phyloP scores from a whole-genome alignment of 2,797 vertebrate genomes.

The Sebastes iracundus region DNA sequence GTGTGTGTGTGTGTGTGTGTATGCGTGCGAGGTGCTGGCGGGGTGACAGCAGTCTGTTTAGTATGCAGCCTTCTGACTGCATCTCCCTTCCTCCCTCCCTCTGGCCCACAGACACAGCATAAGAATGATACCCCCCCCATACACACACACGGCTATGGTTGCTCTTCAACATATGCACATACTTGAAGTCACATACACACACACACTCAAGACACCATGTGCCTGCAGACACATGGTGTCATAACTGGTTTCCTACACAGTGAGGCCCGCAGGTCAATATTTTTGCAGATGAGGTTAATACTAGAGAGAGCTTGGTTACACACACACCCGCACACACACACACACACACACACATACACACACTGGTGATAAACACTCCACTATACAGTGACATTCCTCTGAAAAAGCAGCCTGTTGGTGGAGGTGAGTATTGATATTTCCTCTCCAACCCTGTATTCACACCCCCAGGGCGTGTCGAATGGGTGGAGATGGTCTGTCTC shows the following conservation, averaged over 20 bases:
- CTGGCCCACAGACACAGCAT: slow-evolving; percentile 76
- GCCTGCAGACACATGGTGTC: slow-evolving; percentile 44
- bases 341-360: neutral
- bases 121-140: slow-evolving; percentile 68
- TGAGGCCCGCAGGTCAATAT: slow-evolving; percentile 37
- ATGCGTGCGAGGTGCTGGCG: slow-evolving; percentile 58
- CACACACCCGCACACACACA: too few relatives aligned
- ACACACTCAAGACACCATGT: slow-evolving; percentile 6
- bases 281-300: slow-evolving; percentile 32
- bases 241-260: slow-evolving; percentile 36
- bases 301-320: slow-evolving; percentile 12
- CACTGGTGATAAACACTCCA: neutral
- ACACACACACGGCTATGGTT: neutral
- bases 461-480: slow-evolving; percentile 64
- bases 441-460: slow-evolving; percentile 47
- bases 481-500: slow-evolving; percentile 68
- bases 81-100: slow-evolving; percentile 58
- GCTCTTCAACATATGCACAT: neutral
- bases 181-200: neutral
- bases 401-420: slow-evolving; percentile 45
- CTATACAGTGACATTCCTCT: slow-evolving; percentile 12
- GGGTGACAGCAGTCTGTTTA: slow-evolving; percentile 83
- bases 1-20: slow-evolving; percentile 43
- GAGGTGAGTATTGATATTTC: slow-evolving; percentile 62
- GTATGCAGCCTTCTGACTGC: slow-evolving; percentile 84